phyloP scores from a whole-genome alignment of 2,888 invertebrate genomes.

The Achlya flavicornis region DNA sequence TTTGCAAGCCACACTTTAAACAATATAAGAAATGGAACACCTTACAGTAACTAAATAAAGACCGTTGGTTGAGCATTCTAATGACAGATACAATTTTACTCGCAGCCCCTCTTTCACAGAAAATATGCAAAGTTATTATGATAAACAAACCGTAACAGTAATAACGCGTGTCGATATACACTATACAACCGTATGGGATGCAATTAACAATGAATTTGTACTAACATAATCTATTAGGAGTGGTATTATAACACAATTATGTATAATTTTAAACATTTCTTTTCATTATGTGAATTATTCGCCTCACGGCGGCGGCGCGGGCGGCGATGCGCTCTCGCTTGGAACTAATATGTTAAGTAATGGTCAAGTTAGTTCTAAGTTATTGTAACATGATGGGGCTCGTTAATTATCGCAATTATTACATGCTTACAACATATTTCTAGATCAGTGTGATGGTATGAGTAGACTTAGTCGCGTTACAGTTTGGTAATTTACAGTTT shows the following conservation, averaged over 20 bases:
- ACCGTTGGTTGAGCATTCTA: constrained; percentile 3
- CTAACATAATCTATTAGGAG: constrained; percentile 54
- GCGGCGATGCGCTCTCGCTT: constrained; percentile 24
- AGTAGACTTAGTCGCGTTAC: not conserved
- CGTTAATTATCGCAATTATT: not conserved
- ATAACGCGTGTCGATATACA: constrained; percentile 45
- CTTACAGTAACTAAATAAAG: constrained; percentile 2
- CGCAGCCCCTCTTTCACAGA: constrained; percentile 24
- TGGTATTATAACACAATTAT: constrained; percentile 65
- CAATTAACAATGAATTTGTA: constrained; percentile 63
- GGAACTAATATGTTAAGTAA: constrained; percentile 45
- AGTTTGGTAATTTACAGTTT: not conserved
- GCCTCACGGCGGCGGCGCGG: constrained; percentile 21
- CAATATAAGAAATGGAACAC: not conserved
- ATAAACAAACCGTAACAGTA: constrained; percentile 46
- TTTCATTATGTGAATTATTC: constrained; percentile 50
- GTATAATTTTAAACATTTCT: constrained; percentile 53
- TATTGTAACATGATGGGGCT: not conserved
- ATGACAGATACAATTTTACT: constrained; percentile 12
- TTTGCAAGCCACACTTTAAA: not conserved
- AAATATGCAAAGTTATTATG: constrained; percentile 46
- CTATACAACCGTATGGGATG: constrained; percentile 35
- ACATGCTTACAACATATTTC: constrained; percentile 1
- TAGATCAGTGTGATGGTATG: constrained; percentile 1
- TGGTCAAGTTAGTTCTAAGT: constrained; percentile 21